Percentiles rank a stretch among this genome's conserved stretches.
Conservation (phyloP, 2,888 invertebrate genomes). For the Anodontia alba region DNA sequence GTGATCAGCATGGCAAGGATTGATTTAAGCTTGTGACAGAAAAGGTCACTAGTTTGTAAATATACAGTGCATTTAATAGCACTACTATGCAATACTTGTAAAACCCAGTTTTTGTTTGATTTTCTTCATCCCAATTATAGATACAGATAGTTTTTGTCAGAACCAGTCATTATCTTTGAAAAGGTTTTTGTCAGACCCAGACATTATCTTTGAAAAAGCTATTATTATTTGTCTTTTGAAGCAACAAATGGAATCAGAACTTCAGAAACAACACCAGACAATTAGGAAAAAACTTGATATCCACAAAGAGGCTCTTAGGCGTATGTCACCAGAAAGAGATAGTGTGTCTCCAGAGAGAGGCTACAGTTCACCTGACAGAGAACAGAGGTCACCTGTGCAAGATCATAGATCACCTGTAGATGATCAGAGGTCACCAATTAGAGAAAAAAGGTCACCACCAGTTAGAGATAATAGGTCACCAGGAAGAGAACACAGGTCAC, state of each 20-base stretch:
- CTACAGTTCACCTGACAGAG: slow-evolving; percentile 23
- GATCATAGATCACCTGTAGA: neutral
- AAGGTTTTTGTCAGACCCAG: too few species aligned
- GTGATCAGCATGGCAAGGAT: too few species aligned
- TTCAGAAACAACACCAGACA: slow-evolving; percentile 72
- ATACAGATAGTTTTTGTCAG: too few species aligned
- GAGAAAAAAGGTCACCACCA: neutral
- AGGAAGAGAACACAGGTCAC: neutral
- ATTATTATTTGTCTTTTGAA: too few species aligned
- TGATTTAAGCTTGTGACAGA: too few species aligned
- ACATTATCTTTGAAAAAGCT: too few species aligned
- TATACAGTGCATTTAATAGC: too few species aligned
- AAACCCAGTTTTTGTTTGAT: too few species aligned
- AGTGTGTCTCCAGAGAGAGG: slow-evolving; percentile 27
- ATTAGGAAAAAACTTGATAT: slow-evolving; percentile 71
- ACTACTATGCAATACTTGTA: too few species aligned
- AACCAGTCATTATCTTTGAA: too few species aligned
- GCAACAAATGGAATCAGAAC: slow-evolving; percentile 76
- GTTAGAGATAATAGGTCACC: neutral
- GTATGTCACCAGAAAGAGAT: slow-evolving; percentile 51
- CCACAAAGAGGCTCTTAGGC: slow-evolving; percentile 70
- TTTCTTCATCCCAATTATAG: too few species aligned
- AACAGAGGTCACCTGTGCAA: slow-evolving; percentile 20
- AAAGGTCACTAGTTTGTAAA: too few species aligned
- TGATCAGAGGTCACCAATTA: neutral